Base-by-base conservation (phyloP, 2,797 vertebrate genomes). In the Sphaeramia orbicularis region DNA sequence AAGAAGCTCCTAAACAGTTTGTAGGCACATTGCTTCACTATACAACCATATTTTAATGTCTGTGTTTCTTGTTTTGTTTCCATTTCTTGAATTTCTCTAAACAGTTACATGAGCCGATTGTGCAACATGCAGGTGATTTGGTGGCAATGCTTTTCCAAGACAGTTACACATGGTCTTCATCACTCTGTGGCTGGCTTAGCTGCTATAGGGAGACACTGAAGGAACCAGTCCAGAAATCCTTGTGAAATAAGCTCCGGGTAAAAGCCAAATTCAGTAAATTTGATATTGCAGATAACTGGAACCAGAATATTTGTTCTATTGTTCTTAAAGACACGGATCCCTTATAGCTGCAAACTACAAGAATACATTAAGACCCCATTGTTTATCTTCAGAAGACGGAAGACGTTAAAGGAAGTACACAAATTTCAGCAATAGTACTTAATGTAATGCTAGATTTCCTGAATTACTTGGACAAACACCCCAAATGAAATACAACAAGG, bases 71-170 rank as follows among this genome's bases (percentile, higher is more conserved):
- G 4, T 40, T 64, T 78, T 45, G 32, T 75, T 84, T 65, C 57
- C 71, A 58, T 57, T 47, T 44, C 24, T 38, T 19, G 32, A 42
- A 61, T 45, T 50, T 67, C 57, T 71, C 66, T 19, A 73, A 74
- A 74, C 72, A 76, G 70, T 67, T 65, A 64, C 74, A 61, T 16
- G 32, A 71, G 53, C 30, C 43, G 51, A 57, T 79, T 86, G 79
- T 78, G 78, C 76, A 86, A 86, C 78, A 66, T 73, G 67, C 73
- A 89, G 85, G 84, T 91, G 86, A 86, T 87, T 79, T 71, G 66
- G 36, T 74, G 65, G 50, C 16, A 27, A 63, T 65, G 58, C 45
- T 71, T 87, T 81, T 80, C 63, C 59, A 71, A 52, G 71, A 66
- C 72, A 60, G 35, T 42, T 72, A 78, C 90, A 88, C 85, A 90